These are phyloP conservation scores for Sipha flava DNA, from an alignment of 1,140 invertebrate species.

Conservation along the genomic window DNA sequence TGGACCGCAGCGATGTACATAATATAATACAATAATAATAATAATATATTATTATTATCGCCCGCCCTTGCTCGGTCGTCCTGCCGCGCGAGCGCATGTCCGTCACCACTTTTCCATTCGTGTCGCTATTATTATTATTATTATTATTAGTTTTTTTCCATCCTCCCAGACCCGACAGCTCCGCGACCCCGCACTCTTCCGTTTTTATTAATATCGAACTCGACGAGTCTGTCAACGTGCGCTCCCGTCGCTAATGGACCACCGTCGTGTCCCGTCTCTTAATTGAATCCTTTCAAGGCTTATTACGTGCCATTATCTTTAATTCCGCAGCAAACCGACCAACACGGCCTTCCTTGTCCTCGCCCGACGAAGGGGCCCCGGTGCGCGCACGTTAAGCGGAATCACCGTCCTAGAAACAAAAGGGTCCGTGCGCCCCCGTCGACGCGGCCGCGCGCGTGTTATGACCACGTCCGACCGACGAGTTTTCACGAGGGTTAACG, in stretches of 20 bases:
- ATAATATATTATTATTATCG: background rate
- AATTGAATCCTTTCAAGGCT: conserved; percentile 28
- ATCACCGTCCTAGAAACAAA: conserved; percentile 8
- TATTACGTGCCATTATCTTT: conserved; percentile 27
- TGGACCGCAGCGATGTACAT: background rate
- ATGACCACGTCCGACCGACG: too few relatives aligned
- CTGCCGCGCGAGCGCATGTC: too few relatives aligned
- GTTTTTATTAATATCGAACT: background rate
- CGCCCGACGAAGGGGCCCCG: background rate
- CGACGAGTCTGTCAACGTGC: conserved; percentile 16
- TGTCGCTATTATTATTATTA: too few relatives aligned
- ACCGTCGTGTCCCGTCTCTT: background rate
- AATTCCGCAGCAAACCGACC: background rate
- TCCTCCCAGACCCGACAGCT: too few relatives aligned
- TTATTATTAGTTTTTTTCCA: background rate
- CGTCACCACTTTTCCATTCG: too few relatives aligned
- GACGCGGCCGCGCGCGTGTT: too few relatives aligned
- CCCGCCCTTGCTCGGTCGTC: background rate
- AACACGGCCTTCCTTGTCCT: too few relatives aligned
- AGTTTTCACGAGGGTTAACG: too few relatives aligned
- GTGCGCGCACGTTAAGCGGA: background rate
- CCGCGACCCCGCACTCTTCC: too few relatives aligned
- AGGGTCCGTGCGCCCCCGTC: background rate
- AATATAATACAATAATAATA: too few relatives aligned
- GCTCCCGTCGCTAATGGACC: conserved; percentile 15